These are phyloP conservation scores for Myotis vivesi DNA, from an alignment of 2,797 vertebrate genomes.

Conservation along the genomic window DNA sequence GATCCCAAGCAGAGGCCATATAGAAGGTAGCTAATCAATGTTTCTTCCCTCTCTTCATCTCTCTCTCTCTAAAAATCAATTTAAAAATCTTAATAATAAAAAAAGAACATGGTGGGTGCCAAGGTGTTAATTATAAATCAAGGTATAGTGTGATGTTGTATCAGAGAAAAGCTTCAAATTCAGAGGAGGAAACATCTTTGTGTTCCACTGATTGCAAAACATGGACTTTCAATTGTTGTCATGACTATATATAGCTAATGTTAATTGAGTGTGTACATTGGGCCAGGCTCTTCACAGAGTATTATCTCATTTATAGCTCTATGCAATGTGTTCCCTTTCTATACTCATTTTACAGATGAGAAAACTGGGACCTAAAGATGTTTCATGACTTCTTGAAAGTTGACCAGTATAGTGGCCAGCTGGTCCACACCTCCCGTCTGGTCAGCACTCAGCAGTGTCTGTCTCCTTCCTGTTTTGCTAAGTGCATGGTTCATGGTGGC, in stretches of 20 bases:
- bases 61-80: neutral
- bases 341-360: neutral
- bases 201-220: neutral
- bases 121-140: neutral
- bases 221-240: neutral
- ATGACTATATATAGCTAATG: neutral
- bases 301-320: neutral
- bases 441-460: neutral
- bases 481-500: neutral
- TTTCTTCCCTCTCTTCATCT: neutral
- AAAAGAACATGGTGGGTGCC: accelerated
- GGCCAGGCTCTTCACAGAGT: neutral
- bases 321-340: neutral
- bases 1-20: neutral
- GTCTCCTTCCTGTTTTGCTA: accelerated
- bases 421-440: neutral
- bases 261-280: accelerated
- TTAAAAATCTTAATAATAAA: neutral
- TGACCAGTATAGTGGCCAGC: accelerated
- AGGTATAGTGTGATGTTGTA: accelerated
- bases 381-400: neutral
- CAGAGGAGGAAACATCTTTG: neutral
- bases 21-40: neutral
- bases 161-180: neutral
- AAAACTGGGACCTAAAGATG: neutral